Percentiles rank a stretch among this genome's conserved stretches.
phyloP scores from a whole-genome alignment of 2,888 invertebrate species.

The Dysmachus trigonus region DNA sequence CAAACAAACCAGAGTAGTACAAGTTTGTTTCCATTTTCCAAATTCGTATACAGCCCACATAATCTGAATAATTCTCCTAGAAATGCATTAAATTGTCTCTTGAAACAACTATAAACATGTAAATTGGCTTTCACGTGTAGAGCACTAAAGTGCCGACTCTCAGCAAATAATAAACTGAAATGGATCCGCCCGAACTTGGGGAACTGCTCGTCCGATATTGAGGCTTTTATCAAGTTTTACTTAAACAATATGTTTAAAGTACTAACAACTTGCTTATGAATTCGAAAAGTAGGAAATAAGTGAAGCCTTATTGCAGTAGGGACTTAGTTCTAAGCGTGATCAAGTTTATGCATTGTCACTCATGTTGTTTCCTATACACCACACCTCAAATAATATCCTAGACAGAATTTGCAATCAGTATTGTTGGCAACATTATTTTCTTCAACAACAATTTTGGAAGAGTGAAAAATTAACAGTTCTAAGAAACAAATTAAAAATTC shows the following conservation, averaged over 20 bases:
- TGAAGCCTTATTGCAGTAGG: neutral
- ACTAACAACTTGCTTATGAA: neutral
- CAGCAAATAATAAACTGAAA: neutral
- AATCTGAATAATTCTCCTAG: conserved; percentile 20
- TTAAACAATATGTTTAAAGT: neutral
- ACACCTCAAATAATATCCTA: no score
- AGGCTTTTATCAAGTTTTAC: neutral
- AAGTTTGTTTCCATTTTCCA: conserved; percentile 31
- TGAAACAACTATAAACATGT: conserved; percentile 40
- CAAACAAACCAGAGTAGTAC: conserved; percentile 29
- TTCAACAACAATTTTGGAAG: no score
- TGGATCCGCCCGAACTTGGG: neutral
- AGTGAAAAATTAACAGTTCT: no score
- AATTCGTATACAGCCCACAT: conserved; percentile 22
- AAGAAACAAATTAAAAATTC: no score
- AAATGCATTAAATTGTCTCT: conserved; percentile 44
- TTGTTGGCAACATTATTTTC: no score
- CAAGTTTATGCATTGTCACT: no score
- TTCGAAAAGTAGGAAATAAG: neutral
- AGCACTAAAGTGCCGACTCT: neutral
- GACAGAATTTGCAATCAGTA: no score
- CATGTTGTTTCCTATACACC: neutral
- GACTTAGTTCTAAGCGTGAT: neutral
- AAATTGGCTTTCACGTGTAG: conserved; percentile 18
- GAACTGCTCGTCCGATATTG: neutral